Evolutionary conservation across 2,888 invertebrate genomes (phyloP).

Genomic region (Xylophagus ater): DNA sequence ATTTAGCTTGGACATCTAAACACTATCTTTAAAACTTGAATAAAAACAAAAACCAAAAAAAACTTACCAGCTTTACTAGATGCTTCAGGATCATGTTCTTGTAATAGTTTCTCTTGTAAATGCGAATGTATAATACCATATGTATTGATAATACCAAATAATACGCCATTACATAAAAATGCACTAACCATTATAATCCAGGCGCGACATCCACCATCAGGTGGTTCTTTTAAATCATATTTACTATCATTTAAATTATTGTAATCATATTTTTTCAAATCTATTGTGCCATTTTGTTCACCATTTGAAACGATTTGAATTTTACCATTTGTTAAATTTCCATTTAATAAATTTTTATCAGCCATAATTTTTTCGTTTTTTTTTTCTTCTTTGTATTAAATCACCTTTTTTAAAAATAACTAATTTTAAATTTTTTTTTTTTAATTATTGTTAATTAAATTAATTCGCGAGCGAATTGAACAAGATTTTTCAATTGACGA

Average conservation of each 20-base stretch:
- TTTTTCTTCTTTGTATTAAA: too few relatives aligned
- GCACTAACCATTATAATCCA: slow-evolving; percentile 75
- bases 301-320: background rate
- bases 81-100: slow-evolving; percentile 55
- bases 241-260: slow-evolving; percentile 3
- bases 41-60: background rate
- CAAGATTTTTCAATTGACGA: too few relatives aligned
- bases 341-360: slow-evolving; percentile 4
- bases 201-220: slow-evolving; percentile 69
- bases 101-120: slow-evolving; percentile 50
- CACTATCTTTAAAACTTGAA: background rate
- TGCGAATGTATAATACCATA: slow-evolving; percentile 70
- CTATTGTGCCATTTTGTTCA: slow-evolving; percentile 3
- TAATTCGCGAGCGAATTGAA: too few relatives aligned
- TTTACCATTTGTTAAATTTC: slow-evolving; percentile 7
- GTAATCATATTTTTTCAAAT: slow-evolving; percentile 2
- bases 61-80: slow-evolving; percentile 74
- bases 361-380: slow-evolving; percentile 6
- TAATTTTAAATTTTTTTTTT: too few relatives aligned
- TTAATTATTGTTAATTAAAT: too few relatives aligned
- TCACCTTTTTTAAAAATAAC: too few relatives aligned
- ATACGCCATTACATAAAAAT: slow-evolving; percentile 78
- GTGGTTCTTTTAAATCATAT: slow-evolving; percentile 37
- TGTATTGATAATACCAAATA: slow-evolving; percentile 85
- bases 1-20: background rate